These are phyloP conservation scores for Sebastes oblongus DNA, from an alignment of 2,797 vertebrate genomes.

Conservation along the genomic window DNA sequence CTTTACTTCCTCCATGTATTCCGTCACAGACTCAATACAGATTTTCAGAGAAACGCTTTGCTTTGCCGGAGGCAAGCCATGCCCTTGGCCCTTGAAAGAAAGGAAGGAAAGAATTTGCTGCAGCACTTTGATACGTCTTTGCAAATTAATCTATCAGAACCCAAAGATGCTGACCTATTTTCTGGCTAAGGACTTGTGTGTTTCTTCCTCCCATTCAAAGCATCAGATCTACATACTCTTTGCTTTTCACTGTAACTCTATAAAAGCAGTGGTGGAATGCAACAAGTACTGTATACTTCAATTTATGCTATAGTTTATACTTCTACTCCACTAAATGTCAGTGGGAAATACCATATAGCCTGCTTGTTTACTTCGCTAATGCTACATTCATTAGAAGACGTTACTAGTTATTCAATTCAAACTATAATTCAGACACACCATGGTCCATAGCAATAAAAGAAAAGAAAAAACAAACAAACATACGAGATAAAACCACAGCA, in stretches of 20 bases:
- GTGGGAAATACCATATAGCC: background rate
- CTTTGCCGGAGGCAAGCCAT: background rate
- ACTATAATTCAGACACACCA: too few relatives aligned
- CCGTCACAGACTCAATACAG: background rate
- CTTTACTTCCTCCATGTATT: background rate
- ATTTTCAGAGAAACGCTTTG: background rate
- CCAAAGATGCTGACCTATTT: background rate
- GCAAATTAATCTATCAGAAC: background rate
- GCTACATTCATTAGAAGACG: background rate
- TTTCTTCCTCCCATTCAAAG: background rate
- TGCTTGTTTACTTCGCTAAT: background rate
- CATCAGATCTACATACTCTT: background rate
- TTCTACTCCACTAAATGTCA: background rate
- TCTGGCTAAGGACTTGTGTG: background rate
- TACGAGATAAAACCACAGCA: too few relatives aligned
- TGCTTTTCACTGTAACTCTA: background rate
- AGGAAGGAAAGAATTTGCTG: background rate
- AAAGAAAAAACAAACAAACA: too few relatives aligned
- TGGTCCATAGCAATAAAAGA: too few relatives aligned
- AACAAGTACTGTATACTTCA: background rate
- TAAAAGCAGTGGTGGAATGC: background rate
- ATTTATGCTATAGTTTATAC: background rate
- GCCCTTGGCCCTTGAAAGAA: background rate
- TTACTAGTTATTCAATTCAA: background rate
- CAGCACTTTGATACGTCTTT: background rate